phyloP scores from a whole-genome alignment of 1,140 invertebrate species.

The Galendromus occidentalis region DNA sequence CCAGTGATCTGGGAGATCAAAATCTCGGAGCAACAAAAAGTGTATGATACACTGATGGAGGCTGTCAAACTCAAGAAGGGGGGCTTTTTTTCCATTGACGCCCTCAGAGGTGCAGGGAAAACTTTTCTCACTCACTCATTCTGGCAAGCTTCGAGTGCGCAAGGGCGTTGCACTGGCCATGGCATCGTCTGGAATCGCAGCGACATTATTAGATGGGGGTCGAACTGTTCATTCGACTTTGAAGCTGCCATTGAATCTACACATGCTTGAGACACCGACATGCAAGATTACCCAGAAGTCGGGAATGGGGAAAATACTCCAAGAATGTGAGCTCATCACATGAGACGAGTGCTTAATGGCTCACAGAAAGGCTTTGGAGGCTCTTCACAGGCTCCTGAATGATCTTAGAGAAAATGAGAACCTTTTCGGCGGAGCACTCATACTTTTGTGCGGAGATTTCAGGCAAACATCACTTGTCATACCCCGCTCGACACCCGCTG shows the following conservation, averaged over 20 bases:
- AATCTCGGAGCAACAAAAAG: slow-evolving; percentile 7
- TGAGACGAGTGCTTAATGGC: slow-evolving; percentile 29
- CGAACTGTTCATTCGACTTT: slow-evolving; percentile 33
- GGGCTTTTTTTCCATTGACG: slow-evolving; percentile 13
- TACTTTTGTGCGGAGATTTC: slow-evolving; percentile 19
- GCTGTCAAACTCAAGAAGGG: slow-evolving; percentile 21
- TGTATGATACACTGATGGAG: slow-evolving; percentile 14
- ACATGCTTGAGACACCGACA: slow-evolving; percentile 5
- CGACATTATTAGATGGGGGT: slow-evolving; percentile 23
- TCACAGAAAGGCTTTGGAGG: slow-evolving; percentile 19
- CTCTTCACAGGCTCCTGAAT: slow-evolving; percentile 23
- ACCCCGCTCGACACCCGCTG: slow-evolving; percentile 24
- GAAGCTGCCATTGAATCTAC: slow-evolving; percentile 26
- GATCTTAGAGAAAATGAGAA: slow-evolving; percentile 20
- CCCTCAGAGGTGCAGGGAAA: slow-evolving; percentile 26
- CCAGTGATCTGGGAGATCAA: no score
- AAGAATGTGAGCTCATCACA: slow-evolving; percentile 23
- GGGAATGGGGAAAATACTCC: slow-evolving; percentile 21
- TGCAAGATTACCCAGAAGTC: slow-evolving; percentile 22
- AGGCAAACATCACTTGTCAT: slow-evolving; percentile 30
- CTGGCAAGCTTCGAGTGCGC: slow-evolving; percentile 24
- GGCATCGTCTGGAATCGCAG: slow-evolving; percentile 33
- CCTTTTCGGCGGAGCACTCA: neutral
- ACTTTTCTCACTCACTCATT: slow-evolving; percentile 29
- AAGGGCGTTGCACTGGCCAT: slow-evolving; percentile 27